Conservation (phyloP, 2,113 vertebrate genomes). For the Dicentrarchus labrax region DNA sequence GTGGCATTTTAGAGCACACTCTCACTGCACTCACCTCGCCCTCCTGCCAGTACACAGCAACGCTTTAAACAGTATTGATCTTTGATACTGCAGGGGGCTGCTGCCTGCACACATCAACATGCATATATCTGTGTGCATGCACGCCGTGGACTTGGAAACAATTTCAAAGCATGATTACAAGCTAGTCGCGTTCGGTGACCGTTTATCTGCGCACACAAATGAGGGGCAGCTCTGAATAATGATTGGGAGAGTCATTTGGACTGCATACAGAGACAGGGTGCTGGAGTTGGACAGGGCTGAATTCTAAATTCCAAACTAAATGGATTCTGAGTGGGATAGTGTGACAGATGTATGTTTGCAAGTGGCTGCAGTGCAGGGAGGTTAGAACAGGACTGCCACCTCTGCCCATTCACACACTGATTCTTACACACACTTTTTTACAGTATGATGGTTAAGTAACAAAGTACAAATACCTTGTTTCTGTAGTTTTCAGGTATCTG, state of each 20-base stretch:
- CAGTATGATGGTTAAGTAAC: background rate
- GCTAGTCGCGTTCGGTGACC: conserved; percentile 12
- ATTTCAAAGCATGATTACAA: conserved; percentile 35
- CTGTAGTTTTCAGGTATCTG: too few species aligned
- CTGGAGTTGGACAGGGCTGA: conserved; percentile 24
- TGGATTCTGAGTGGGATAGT: conserved; percentile 29
- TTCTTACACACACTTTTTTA: background rate
- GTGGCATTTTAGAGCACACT: conserved; percentile 72
- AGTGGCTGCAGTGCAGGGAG: conserved; percentile 5
- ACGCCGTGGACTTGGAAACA: conserved; percentile 18
- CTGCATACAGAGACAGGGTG: background rate
- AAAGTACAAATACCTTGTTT: too few species aligned
- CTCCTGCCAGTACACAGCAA: conserved; percentile 58
- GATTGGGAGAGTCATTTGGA: conserved; percentile 20
- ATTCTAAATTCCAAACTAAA: conserved; percentile 31
- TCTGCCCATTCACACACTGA: background rate
- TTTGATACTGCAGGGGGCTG: conserved; percentile 37
- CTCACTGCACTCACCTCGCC: conserved; percentile 59
- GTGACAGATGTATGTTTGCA: conserved; percentile 31
- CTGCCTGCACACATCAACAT: conserved; percentile 38
- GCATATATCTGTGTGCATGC: conserved; percentile 4
- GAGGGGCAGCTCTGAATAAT: conserved; percentile 23
- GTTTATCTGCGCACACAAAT: conserved; percentile 30
- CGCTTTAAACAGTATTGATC: conserved; percentile 74
- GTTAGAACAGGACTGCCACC: conserved; percentile 18